Evolutionary conservation across 2,797 vertebrate genomes (phyloP), one percentile per base, ranked within the genome.

Genomic region (Enteromius anoplus): DNA sequence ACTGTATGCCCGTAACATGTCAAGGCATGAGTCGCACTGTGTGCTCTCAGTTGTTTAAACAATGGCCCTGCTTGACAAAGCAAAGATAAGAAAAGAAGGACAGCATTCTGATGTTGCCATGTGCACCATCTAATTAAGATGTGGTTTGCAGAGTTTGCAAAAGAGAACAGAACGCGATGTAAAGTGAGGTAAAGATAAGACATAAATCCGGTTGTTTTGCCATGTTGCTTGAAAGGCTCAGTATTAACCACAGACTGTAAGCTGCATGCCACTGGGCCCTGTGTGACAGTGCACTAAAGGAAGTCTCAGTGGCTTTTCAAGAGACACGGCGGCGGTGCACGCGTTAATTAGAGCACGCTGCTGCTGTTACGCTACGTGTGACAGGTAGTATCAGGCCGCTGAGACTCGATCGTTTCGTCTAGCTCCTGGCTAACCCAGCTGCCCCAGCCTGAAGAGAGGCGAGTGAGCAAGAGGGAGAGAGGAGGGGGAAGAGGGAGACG

Each of bases 211-310:
- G 77, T 85, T 92, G 86, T 89, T 19, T 84, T 88, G 92, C 87
- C 88, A 84, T 90, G 92, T 89, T 90, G 88, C 90, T 72, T 64
- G 62, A 80, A 85, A 21, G 66, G 11, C 84, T 88, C 91, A 89
- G 92, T 93, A 93, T 92, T 94, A 92, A 93, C 93, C 91, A 88
- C 93, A 92, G 90, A 93, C 91, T 93, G 88, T 90, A 90, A 91
- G 87, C 90, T 86, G 91, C 91, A 84, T 85, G 85, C 90, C 92
- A 89, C 83, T 87, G 82, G 78, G 88, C 88, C 88, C 76, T 26
- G 86, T 85, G 90, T 92, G 92, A 94, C 93, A 93, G 91, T 91
- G 88, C 90, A 90, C 92, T 90, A 89, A 85, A 93, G 93, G 93
- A 96, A 94, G 93, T 93, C 87, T 72, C 85, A 89, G 90, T 94